Evolutionary conservation across 1,140 invertebrate species (phyloP), one percentile per base, ranked within the genome.

Genomic region (Oncopodura yosiiana): DNA sequence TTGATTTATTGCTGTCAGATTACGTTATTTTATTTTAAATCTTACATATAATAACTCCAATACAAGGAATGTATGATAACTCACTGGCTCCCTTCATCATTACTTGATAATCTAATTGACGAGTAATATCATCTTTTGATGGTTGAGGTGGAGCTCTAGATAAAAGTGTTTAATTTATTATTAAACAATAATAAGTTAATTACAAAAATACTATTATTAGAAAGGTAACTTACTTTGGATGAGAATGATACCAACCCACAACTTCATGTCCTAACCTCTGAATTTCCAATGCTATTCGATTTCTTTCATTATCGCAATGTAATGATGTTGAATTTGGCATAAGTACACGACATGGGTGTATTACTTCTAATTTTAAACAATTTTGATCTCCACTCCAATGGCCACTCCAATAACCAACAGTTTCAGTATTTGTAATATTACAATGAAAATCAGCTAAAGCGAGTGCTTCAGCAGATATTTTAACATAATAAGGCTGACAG

Each of bases 211-310:
- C n/a, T n/a, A n/a, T n/a, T n/a, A n/a, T n/a, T n/a, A n/a, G n/a
- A n/a, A n/a, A n/a, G n/a, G n/a, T n/a, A n/a, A n/a, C n/a, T n/a
- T n/a, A n/a, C 37, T 82, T 79, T 1, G 91, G 90, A 75, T 95
- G 92, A n/a, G 88, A 93, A 68, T 96, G 92, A 75, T 96, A 96
- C 91, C 92, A 94, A 3, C 91, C 92, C 29, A 95, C 83, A 9
- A 94, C 72, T 24, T 80, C 81, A 24, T 94, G 74, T 49, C 85
- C 81, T 56, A 84, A 76, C 65, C 80, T 81, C 66, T 90, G 81
- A 73, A 95, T 87, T 41, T 66, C 58, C 36, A 62, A 37, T 41
- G 79, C 76, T 66, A 82, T 79, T 43, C 82, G 81, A 66, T 94
- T 90, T 73, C 62, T 57, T 53, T 93, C 82, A 14, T 78, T 71